Percentiles rank a stretch among this genome's conserved stretches.
Evolutionary conservation across 2,797 vertebrate species (phyloP).

Genomic region (Coendou prehensilis): DNA sequence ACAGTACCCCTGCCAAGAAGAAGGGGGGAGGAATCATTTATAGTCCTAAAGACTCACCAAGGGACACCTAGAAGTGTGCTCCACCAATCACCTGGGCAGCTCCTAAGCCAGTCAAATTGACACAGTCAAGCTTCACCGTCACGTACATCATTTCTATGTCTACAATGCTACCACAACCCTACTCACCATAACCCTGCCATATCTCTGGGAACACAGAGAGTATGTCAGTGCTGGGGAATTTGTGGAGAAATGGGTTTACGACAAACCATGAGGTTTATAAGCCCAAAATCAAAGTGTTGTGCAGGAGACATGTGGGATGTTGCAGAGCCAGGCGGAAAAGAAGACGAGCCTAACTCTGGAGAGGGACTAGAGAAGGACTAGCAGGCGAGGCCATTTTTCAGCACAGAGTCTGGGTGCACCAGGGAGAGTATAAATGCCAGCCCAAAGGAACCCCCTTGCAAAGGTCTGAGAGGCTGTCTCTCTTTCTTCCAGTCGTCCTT

Average conservation of each 20-base stretch:
- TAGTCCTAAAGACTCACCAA: neutral
- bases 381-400: neutral
- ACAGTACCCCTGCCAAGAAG: neutral
- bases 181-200: neutral
- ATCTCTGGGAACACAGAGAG: neutral
- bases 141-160: neutral
- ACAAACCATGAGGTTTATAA: neutral
- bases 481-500: neutral
- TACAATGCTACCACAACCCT: neutral
- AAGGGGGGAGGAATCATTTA: neutral
- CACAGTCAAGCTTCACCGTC: neutral
- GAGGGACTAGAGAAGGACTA: neutral
- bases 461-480: neutral
- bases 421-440: neutral
- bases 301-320: neutral
- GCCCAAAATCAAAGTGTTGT: neutral
- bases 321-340: neutral
- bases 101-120: neutral
- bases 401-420: neutral
- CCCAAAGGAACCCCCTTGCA: neutral
- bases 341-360: fast-evolving
- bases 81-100: neutral
- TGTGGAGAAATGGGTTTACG: neutral
- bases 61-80: neutral
- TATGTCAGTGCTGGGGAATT: neutral